Evolutionary conservation across 2,888 invertebrate species (phyloP).

Genomic region (Leptinotarsa tumamoca): DNA sequence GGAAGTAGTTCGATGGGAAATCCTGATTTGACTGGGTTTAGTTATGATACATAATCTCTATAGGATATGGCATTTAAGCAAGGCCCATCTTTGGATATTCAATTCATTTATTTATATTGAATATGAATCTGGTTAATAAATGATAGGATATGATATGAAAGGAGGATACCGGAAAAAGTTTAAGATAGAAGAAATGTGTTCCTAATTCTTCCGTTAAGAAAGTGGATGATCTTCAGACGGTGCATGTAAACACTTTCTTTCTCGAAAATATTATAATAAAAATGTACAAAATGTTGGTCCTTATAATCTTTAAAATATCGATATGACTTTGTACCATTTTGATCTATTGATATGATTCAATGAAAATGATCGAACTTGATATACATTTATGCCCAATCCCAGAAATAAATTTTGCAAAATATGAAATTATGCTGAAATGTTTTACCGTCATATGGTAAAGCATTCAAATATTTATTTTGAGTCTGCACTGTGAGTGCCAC

Average conservation of each 20-base stretch:
- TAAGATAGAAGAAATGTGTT: neutral
- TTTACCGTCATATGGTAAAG: too few species aligned
- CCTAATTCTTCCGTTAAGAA: neutral
- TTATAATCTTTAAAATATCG: slow-evolving; percentile 44
- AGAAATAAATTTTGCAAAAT: neutral
- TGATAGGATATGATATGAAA: neutral
- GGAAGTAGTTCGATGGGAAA: too few species aligned
- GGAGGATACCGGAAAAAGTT: neutral
- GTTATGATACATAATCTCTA: neutral
- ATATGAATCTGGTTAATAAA: neutral
- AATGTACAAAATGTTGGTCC: slow-evolving; percentile 52
- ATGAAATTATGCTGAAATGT: too few species aligned
- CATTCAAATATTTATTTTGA: too few species aligned
- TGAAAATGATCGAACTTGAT: slow-evolving; percentile 4
- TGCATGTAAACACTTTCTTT: neutral
- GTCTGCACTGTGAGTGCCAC: too few species aligned
- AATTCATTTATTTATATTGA: neutral
- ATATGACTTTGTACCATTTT: slow-evolving; percentile 41
- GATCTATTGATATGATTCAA: slow-evolving; percentile 25
- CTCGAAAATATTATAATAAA: slow-evolving; percentile 37
- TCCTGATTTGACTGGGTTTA: neutral
- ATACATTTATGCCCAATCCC: neutral
- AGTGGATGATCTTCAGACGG: neutral
- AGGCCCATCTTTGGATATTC: neutral
- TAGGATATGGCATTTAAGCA: neutral